phyloP scores from a whole-genome alignment of 2,797 vertebrate genomes.

The Anas georgica region DNA sequence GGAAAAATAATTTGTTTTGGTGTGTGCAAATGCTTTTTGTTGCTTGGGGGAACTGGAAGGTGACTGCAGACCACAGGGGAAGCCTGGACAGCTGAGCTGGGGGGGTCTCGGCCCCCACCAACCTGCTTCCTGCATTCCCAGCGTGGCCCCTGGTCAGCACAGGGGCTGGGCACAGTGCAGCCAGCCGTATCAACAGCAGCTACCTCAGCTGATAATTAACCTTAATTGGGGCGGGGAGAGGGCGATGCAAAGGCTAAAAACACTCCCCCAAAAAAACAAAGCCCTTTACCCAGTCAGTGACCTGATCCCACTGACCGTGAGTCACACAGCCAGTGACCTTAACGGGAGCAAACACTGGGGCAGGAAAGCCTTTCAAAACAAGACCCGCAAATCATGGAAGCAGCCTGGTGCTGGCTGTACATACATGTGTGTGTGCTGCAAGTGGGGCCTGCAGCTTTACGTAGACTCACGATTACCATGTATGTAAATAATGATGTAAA shows the following conservation, averaged over 20 bases:
- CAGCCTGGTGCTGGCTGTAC: not conserved
- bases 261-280: accelerated
- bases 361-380: not conserved
- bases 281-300: not conserved
- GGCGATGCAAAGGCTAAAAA: not conserved
- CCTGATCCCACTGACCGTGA: not conserved
- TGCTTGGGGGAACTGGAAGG: not conserved
- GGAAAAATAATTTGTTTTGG: not conserved
- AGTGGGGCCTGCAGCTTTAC: not conserved
- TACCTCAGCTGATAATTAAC: not conserved
- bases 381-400: not conserved
- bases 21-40: not conserved
- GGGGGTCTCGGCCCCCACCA: not conserved
- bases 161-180: not conserved
- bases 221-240: not conserved
- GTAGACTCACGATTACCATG: not conserved
- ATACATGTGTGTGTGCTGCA: too few relatives aligned
- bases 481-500: not conserved
- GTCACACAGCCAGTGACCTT: not conserved
- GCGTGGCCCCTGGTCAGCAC: accelerated
- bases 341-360: not conserved
- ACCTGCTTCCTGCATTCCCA: not conserved
- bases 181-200: not conserved
- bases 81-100: not conserved
- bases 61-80: not conserved